These are phyloP conservation scores for Oreonectes daqikongensis DNA, from an alignment of 2,797 vertebrate species.

Conservation along the genomic window DNA sequence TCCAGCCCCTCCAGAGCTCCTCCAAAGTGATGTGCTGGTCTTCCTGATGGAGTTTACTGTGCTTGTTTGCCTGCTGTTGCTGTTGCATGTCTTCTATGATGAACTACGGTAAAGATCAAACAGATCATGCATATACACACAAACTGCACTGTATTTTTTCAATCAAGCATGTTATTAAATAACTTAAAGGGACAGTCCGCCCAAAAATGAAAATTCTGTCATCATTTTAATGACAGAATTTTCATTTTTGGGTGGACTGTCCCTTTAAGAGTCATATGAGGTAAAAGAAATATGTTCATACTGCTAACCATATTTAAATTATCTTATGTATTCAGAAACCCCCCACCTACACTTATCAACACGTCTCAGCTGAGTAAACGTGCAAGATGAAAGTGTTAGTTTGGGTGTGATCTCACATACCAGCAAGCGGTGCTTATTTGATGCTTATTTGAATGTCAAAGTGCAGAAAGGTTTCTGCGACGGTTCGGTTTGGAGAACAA, in stretches of 20 bases:
- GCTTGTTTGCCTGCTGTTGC: conserved; percentile 90
- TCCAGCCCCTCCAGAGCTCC: conserved; percentile 96
- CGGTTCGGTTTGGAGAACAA: too few species aligned
- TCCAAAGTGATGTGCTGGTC: conserved; percentile 98
- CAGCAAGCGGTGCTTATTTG: too few species aligned
- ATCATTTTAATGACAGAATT: too few species aligned
- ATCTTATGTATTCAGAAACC: not conserved
- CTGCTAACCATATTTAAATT: conserved; percentile 4
- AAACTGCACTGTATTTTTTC: not conserved
- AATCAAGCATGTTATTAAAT: not conserved
- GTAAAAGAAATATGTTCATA: too few species aligned
- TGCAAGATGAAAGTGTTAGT: not conserved
- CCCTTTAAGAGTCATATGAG: too few species aligned
- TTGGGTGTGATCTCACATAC: too few species aligned
- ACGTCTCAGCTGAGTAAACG: conserved; percentile 24
- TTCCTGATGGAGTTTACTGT: conserved; percentile 92
- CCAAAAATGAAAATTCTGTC: too few species aligned
- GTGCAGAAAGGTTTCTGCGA: too few species aligned
- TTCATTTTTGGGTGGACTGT: too few species aligned
- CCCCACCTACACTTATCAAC: not conserved
- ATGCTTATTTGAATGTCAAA: too few species aligned
- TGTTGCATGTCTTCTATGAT: conserved; percentile 98
- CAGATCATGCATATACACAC: not conserved
- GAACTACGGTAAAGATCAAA: conserved; percentile 75
- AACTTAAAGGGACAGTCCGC: too few species aligned